Evolutionary conservation across 2,888 invertebrate species (phyloP).

Genomic region (Bembecia ichneumoniformis): DNA sequence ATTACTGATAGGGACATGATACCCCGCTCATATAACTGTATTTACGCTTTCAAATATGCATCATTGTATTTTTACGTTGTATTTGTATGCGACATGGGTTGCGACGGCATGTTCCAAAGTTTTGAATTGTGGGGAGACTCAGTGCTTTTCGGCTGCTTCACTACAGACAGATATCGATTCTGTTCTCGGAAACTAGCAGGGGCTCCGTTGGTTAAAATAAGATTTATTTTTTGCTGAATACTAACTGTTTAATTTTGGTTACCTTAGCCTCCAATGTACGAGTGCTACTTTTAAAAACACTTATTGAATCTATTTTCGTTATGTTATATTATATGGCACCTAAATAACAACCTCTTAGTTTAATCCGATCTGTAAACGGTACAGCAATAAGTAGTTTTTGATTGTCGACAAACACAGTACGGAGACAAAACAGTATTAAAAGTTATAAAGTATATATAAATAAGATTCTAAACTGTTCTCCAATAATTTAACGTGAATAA

Average conservation of each 20-base stretch:
- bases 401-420: slow-evolving; percentile 24
- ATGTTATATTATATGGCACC: neutral
- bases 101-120: slow-evolving; percentile 58
- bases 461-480: too few species aligned
- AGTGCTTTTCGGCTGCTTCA: slow-evolving; percentile 13
- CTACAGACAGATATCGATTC: too few species aligned
- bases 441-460: neutral
- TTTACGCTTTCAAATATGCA: slow-evolving; percentile 45
- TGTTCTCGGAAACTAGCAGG: too few species aligned
- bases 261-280: too few species aligned
- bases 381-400: slow-evolving; percentile 54
- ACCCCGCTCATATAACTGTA: slow-evolving; percentile 37
- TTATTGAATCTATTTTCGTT: neutral
- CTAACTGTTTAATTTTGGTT: too few species aligned
- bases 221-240: too few species aligned
- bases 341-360: slow-evolving; percentile 52
- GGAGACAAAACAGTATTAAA: neutral
- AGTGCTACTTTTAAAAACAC: too few species aligned
- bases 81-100: slow-evolving; percentile 57
- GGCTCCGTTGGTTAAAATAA: too few species aligned
- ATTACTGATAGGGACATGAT: slow-evolving; percentile 34
- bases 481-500: too few species aligned
- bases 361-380: slow-evolving; percentile 48
- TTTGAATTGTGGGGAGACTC: slow-evolving; percentile 48
- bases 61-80: slow-evolving; percentile 47